These are phyloP conservation scores for Apomyelois bistriatella DNA, from an alignment of 2,888 invertebrate genomes.

Conservation along the genomic window DNA sequence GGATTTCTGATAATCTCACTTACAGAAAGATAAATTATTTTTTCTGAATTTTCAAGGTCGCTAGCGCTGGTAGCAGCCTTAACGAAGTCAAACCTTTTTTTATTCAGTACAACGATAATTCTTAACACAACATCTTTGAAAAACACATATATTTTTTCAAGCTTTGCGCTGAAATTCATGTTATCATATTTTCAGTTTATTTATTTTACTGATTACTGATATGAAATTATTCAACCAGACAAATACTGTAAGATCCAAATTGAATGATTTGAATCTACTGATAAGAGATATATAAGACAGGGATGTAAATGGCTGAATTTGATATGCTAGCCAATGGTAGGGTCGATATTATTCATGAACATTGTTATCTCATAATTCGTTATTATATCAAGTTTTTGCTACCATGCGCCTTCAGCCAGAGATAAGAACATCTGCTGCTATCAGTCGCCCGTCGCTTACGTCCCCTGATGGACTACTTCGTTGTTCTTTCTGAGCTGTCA, in stretches of 20 bases:
- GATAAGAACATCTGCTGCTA: slow-evolving; percentile 71
- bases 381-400: slow-evolving; percentile 67
- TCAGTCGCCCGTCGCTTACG: slow-evolving; percentile 71
- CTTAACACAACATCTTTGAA: too few species aligned
- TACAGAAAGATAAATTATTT: too few species aligned
- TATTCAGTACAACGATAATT: too few species aligned
- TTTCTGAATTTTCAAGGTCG: too few species aligned
- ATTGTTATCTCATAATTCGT: slow-evolving; percentile 57
- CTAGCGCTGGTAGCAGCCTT: too few species aligned
- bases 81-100: too few species aligned
- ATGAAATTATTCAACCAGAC: background rate
- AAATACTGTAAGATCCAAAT: background rate
- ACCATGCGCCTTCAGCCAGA: slow-evolving; percentile 45
- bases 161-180: too few species aligned
- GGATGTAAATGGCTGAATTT: background rate
- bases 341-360: background rate
- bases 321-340: background rate
- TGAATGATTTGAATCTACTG: background rate
- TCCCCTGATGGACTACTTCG: slow-evolving; percentile 66
- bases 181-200: background rate
- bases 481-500: slow-evolving; percentile 30
- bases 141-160: too few species aligned
- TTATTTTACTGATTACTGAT: slow-evolving; percentile 5
- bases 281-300: background rate
- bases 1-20: too few species aligned